Evolutionary conservation across 1,140 invertebrate species (phyloP).

Genomic region (Scaptodrosophila lebanonensis): DNA sequence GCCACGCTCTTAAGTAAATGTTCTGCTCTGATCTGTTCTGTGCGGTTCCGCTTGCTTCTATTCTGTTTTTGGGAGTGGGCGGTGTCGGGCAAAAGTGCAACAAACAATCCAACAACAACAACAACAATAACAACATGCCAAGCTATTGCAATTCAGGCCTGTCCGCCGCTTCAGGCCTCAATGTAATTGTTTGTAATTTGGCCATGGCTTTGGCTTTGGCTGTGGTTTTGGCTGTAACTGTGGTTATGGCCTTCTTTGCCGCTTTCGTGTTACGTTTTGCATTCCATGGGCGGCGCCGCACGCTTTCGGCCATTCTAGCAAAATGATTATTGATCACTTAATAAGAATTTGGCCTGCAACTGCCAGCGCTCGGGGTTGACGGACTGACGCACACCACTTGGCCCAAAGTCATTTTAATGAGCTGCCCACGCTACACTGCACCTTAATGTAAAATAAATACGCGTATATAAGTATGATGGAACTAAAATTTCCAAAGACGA

Average conservation of each 20-base stretch:
- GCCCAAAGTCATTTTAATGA: constrained; percentile 56
- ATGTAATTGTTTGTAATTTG: constrained; percentile 72
- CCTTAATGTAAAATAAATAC: constrained; percentile 71
- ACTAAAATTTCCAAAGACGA: constrained; percentile 34
- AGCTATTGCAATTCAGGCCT: too few relatives aligned
- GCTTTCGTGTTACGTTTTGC: constrained; percentile 36
- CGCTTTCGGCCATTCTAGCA: constrained; percentile 70
- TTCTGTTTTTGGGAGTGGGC: too few relatives aligned
- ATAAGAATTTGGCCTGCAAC: constrained; percentile 62
- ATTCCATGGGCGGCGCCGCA: constrained; percentile 11
- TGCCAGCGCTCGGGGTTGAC: constrained; percentile 30
- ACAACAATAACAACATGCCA: constrained; percentile 9
- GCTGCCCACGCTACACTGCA: constrained; percentile 60
- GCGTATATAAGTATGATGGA: constrained; percentile 47
- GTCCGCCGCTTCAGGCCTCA: constrained; percentile 40
- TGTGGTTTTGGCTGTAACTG: constrained; percentile 37
- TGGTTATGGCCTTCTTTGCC: constrained; percentile 47
- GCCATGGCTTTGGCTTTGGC: constrained; percentile 49
- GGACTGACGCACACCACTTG: constrained; percentile 3
- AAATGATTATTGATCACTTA: constrained; percentile 75
- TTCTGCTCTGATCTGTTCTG: too few relatives aligned
- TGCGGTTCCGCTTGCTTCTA: too few relatives aligned
- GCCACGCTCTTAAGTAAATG: constrained; percentile 37
- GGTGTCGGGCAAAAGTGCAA: constrained; percentile 48
- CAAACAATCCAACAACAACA: constrained; percentile 49